Percentiles rank a stretch among this genome's conserved stretches.
Evolutionary conservation across 2,888 invertebrate genomes (phyloP).

Genomic region (Pollenia griseotomentosa): DNA sequence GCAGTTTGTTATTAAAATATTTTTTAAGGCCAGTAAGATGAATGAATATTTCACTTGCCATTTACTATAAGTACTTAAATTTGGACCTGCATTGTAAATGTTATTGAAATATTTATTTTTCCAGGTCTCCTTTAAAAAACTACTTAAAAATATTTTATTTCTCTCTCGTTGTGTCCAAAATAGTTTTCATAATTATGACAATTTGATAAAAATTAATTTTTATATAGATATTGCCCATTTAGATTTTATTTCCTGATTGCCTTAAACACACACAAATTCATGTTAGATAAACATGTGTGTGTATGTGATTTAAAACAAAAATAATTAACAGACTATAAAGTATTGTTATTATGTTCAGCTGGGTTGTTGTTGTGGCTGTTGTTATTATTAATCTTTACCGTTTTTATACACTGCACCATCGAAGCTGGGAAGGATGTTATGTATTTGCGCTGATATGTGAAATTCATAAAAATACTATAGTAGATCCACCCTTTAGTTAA

Average conservation of each 20-base stretch:
- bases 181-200: not conserved
- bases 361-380: constrained; percentile 10
- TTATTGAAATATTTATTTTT: too few relatives aligned
- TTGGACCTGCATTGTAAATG: too few relatives aligned
- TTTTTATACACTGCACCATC: not conserved
- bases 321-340: constrained; percentile 27
- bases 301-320: not conserved
- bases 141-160: too few relatives aligned
- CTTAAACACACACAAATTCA: not conserved
- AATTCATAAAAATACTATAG: too few relatives aligned
- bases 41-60: too few relatives aligned
- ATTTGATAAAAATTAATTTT: constrained; percentile 1
- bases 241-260: constrained; percentile 7
- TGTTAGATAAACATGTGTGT: not conserved
- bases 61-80: too few relatives aligned
- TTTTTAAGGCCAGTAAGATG: too few relatives aligned
- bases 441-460: too few relatives aligned
- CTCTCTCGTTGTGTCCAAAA: not conserved
- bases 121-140: too few relatives aligned
- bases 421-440: too few relatives aligned
- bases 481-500: too few relatives aligned
- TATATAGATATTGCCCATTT: constrained; percentile 47
- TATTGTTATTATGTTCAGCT: constrained; percentile 45
- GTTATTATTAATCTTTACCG: constrained; percentile 26
- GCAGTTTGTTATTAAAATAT: too few relatives aligned